Percentiles rank a stretch among this genome's conserved stretches.
Evolutionary conservation across 2,113 vertebrate genomes (phyloP).

Genomic region (Microtus ochrogaster): DNA sequence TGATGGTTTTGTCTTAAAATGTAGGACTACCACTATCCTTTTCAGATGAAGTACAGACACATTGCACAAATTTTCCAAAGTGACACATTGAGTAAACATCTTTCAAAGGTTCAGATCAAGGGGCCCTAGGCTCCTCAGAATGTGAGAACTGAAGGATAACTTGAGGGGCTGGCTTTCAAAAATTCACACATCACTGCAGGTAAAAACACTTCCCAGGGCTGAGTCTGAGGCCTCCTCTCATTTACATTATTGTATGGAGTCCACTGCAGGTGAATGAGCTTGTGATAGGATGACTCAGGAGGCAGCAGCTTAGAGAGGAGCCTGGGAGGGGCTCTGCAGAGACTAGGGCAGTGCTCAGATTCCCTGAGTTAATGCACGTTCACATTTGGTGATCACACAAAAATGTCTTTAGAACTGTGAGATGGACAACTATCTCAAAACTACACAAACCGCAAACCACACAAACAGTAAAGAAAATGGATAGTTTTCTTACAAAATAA

Average conservation of each 20-base stretch:
- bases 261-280: background rate
- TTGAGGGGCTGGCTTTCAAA: background rate
- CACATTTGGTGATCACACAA: background rate
- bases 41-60: background rate
- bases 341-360: background rate
- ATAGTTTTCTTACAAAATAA: background rate
- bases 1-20: background rate
- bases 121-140: background rate
- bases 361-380: background rate
- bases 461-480: conserved; percentile 8
- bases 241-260: background rate
- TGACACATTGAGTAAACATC: background rate
- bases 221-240: background rate
- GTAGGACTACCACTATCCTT: background rate
- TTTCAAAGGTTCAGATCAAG: background rate
- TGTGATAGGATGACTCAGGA: background rate
- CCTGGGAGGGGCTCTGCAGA: background rate
- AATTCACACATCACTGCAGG: background rate
- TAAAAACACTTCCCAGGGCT: background rate
- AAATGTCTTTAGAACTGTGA: background rate
- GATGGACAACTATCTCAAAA: background rate
- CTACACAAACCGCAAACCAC: background rate
- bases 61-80: background rate
- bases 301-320: background rate
- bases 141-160: background rate